These are phyloP conservation scores for Frankliniella fusca DNA, from an alignment of 2,888 invertebrate species.

Conservation along the genomic window DNA sequence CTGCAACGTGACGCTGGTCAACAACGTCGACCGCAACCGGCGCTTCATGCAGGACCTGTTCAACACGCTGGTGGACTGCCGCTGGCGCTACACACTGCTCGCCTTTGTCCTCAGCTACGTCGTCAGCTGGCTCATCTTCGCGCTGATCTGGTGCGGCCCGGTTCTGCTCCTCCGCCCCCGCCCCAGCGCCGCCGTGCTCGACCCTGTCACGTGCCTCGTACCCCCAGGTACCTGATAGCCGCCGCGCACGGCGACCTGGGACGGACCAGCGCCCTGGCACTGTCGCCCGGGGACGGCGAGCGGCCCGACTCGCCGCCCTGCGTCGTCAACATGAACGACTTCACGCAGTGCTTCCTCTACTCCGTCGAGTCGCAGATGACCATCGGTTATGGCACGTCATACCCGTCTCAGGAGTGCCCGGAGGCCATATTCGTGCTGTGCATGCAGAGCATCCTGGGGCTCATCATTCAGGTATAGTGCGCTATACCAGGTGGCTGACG, in stretches of 20 bases:
- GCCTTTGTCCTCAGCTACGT: conserved; percentile 10
- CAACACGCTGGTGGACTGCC: conserved; percentile 21
- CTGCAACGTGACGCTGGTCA: conserved; percentile 8
- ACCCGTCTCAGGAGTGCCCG: conserved; percentile 78
- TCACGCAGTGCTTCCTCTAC: conserved; percentile 66
- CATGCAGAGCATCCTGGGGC: conserved; percentile 70
- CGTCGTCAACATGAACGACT: conserved; percentile 52
- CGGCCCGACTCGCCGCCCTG: conserved; percentile 49
- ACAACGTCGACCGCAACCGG: conserved; percentile 23
- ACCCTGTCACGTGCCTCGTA: neutral
- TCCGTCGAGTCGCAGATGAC: conserved; percentile 83
- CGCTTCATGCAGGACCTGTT: conserved; percentile 24
- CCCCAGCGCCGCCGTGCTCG: neutral
- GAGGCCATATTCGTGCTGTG: conserved; percentile 79
- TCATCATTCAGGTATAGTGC: conserved; percentile 47
- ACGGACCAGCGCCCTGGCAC: neutral
- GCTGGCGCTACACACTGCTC: conserved; percentile 21
- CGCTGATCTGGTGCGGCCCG: neutral
- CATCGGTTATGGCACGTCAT: conserved; percentile 78
- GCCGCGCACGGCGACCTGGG: conserved; percentile 8
- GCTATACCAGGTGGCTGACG: no score
- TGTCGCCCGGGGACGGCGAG: neutral
- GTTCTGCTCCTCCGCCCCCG: neutral
- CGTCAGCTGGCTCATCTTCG: conserved; percentile 12
- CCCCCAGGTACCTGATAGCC: neutral